These are phyloP conservation scores for Caerostris extrusa DNA, from an alignment of 1,140 invertebrate species.

Conservation along the genomic window DNA sequence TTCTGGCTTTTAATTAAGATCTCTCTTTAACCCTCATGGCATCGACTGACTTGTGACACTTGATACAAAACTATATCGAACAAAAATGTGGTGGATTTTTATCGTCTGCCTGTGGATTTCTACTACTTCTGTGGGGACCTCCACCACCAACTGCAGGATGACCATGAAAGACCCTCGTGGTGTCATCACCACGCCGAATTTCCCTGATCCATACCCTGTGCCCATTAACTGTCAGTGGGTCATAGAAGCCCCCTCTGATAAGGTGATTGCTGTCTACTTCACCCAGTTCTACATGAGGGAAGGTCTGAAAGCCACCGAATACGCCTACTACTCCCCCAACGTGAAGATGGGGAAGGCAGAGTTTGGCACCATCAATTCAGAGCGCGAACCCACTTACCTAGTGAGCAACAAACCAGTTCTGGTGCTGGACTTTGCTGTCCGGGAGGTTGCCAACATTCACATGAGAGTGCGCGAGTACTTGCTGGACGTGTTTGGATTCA, in stretches of 20 bases:
- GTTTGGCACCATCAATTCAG: constrained; percentile 81
- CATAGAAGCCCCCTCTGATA: constrained; percentile 86
- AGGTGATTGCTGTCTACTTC: constrained; percentile 91
- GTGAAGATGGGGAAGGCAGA: constrained; percentile 79
- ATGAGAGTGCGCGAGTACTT: constrained; percentile 90
- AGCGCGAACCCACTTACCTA: constrained; percentile 78
- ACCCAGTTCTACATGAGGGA: constrained; percentile 92
- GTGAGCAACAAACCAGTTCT: constrained; percentile 88
- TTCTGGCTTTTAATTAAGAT: background rate
- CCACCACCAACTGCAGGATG: constrained; percentile 47
- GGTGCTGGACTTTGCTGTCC: constrained; percentile 89
- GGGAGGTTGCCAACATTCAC: constrained; percentile 90
- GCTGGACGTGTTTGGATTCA: constrained; percentile 94
- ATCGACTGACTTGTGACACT: background rate
- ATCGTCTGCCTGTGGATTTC: background rate
- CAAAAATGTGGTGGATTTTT: constrained; percentile 27
- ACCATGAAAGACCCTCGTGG: constrained; percentile 78
- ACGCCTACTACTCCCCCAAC: constrained; percentile 82
- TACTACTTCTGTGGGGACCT: background rate
- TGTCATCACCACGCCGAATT: constrained; percentile 90
- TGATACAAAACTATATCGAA: background rate
- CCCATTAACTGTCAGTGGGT: constrained; percentile 93
- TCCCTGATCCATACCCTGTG: constrained; percentile 89
- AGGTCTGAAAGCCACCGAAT: constrained; percentile 91
- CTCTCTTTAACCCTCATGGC: background rate